Conservation (phyloP, 2,113 vertebrate species). For the Plotosus lineatus region DNA sequence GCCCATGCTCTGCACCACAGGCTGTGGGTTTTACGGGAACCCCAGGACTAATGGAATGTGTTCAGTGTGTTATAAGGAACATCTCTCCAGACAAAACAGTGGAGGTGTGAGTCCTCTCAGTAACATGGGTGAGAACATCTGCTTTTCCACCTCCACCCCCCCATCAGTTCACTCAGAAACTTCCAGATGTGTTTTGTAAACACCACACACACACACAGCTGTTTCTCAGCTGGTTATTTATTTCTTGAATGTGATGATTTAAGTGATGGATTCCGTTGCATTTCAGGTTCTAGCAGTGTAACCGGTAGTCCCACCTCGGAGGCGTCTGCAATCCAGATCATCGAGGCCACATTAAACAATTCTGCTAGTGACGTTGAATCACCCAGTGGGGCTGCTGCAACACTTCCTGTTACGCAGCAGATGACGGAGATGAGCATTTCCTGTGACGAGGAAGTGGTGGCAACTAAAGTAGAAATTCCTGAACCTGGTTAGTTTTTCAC, state of each 20-base stretch:
- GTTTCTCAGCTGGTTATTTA: not conserved
- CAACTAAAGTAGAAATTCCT: constrained; percentile 56
- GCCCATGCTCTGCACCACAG: constrained; percentile 82
- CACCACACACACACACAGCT: too few species aligned
- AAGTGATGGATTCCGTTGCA: not conserved
- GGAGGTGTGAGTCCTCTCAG: constrained; percentile 78
- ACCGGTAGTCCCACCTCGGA: constrained; percentile 82
- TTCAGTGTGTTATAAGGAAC: constrained; percentile 88
- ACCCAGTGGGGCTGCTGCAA: constrained; percentile 56
- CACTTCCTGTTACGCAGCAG: constrained; percentile 80
- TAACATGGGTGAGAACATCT: constrained; percentile 64
- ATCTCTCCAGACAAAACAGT: constrained; percentile 83
- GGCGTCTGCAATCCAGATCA: constrained; percentile 84
- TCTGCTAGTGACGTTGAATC: constrained; percentile 76
- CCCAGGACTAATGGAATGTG: constrained; percentile 88
- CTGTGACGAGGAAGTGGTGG: constrained; percentile 66
- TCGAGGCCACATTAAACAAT: constrained; percentile 81
- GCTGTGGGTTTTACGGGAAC: constrained; percentile 89
- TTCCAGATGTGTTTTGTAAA: not conserved
- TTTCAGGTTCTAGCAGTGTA: constrained; percentile 77
- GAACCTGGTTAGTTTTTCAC: constrained; percentile 61
- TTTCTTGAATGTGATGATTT: not conserved
- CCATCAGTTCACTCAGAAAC: not conserved
- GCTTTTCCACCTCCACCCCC: not conserved
- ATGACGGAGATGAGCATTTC: constrained; percentile 87